A percentile compares a stretch with the other conserved stretches of the same genome.
Evolutionary conservation across 2,797 vertebrate species (phyloP).

Genomic region (Paguma larvata): DNA sequence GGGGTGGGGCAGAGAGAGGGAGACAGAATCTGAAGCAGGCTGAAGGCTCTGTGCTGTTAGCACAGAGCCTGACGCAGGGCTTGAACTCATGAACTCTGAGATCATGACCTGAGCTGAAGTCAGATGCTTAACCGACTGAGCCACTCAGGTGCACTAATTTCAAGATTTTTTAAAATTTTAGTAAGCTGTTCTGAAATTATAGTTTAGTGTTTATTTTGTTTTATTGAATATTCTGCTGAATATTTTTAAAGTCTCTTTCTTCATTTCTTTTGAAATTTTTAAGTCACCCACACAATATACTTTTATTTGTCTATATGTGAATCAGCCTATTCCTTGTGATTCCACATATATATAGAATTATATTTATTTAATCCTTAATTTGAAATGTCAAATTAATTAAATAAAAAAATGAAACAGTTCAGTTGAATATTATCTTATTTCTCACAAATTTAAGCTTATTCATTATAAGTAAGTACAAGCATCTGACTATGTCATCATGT

Average conservation of each 20-base stretch:
- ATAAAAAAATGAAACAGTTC: constrained; percentile 36
- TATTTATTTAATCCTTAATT: constrained; percentile 54
- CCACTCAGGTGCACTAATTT: too few species aligned
- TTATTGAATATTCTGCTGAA: background rate
- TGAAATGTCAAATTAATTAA: constrained; percentile 51
- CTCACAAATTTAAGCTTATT: constrained; percentile 7
- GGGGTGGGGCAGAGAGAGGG: too few species aligned
- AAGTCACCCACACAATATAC: background rate
- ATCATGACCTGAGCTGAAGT: too few species aligned
- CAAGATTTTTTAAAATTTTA: constrained; percentile 6
- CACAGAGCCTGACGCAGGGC: too few species aligned
- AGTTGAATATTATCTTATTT: constrained; percentile 49
- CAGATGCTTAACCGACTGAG: too few species aligned
- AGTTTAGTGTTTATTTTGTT: constrained; percentile 54
- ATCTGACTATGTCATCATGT: background rate
- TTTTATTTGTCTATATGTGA: constrained; percentile 43
- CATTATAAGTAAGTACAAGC: background rate
- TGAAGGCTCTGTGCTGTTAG: too few species aligned
- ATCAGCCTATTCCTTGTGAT: constrained; percentile 32
- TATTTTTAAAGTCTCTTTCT: background rate
- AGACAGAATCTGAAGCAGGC: too few species aligned
- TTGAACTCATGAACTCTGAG: too few species aligned
- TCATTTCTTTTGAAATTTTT: background rate
- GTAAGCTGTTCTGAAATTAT: constrained; percentile 27
- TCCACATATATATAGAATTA: background rate